phyloP scores from a whole-genome alignment of 2,113 vertebrate genomes.

The Vidua chalybeata region DNA sequence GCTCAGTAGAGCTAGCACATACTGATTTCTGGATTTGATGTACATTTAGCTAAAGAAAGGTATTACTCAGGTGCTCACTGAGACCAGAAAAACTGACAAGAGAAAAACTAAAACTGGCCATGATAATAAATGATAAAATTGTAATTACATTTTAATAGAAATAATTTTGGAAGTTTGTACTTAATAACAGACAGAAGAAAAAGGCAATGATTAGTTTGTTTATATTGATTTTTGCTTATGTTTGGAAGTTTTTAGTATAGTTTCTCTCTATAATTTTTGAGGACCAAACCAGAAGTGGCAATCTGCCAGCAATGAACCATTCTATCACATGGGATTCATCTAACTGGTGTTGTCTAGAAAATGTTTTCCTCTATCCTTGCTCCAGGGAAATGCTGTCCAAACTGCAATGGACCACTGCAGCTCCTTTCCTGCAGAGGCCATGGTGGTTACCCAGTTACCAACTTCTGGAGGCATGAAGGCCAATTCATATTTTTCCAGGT shows the following conservation, averaged over 20 bases:
- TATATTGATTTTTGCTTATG: not conserved
- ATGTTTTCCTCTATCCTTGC: not conserved
- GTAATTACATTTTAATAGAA: not conserved
- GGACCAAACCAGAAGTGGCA: not conserved
- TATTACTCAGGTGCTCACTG: not conserved
- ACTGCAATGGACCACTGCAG: slow-evolving; percentile 74
- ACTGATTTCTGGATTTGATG: not conserved
- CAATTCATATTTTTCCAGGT: slow-evolving; percentile 86
- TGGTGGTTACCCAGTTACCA: slow-evolving; percentile 83
- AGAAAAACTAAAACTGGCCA: not conserved
- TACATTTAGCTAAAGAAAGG: not conserved
- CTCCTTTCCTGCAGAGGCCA: slow-evolving; percentile 81
- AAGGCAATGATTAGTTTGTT: not conserved
- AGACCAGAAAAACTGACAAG: not conserved
- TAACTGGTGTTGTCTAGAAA: rapidly evolving
- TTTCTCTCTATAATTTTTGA: not conserved
- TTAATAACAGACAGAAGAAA: not conserved
- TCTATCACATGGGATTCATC: not conserved
- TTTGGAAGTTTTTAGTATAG: not conserved
- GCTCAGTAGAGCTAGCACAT: not conserved
- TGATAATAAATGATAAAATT: not conserved
- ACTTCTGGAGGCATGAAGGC: slow-evolving; percentile 85
- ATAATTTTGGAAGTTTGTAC: not conserved
- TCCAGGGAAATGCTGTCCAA: slow-evolving; percentile 79
- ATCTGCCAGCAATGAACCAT: not conserved